Base-by-base conservation (phyloP, 2,797 vertebrate species). In the Cossypha niveicapilla region DNA sequence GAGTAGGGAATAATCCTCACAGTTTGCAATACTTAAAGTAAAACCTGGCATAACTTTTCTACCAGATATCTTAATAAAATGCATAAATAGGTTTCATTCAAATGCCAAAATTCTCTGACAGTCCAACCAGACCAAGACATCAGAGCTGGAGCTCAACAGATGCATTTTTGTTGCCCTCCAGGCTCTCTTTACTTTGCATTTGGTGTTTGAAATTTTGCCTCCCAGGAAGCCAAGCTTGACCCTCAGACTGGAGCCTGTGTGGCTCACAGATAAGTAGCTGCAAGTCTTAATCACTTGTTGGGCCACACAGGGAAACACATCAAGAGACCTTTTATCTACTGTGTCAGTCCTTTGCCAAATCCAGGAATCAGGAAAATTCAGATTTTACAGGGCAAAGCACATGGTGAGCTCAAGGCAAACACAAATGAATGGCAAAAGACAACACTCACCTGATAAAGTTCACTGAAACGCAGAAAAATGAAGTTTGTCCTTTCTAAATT, bases 401-500 rank as follows among this genome's bases (percentile, higher is more conserved):
- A 17, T 4, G 53, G 61, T 23, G 78, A 86, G 62, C 67, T 92
- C 60, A 65, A 65, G 77, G 73, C 82, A 71, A 91, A 44, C 53
- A 60, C 37, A 58, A 87, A 76, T 15, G 53, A 65, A 86, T 71
- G 44, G 86, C 58, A 79, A 67, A 86, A 67, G 73, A 79, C 61
- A 86, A 54, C 32, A 30, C 24, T 76, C 57, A 22, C 60, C 73
- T 78, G 74, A 62, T 3, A 66, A 70, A 62, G 60, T 35, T 89
- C 91, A 85, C 48, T 39, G 81, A 91, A 93, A 92, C 22, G 42
- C 72, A 79, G 41, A 72, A 80, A 88, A 93, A 78, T 30, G 37
- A 86, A 54, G 72, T 93, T 94, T 70, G 72, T 80, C 76, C 94
- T 82, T 90, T 88, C 58, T 7, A 73, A 93, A 79, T 77, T 82